Conservation (phyloP, 2,888 invertebrate species). For the Meta bourneti region DNA sequence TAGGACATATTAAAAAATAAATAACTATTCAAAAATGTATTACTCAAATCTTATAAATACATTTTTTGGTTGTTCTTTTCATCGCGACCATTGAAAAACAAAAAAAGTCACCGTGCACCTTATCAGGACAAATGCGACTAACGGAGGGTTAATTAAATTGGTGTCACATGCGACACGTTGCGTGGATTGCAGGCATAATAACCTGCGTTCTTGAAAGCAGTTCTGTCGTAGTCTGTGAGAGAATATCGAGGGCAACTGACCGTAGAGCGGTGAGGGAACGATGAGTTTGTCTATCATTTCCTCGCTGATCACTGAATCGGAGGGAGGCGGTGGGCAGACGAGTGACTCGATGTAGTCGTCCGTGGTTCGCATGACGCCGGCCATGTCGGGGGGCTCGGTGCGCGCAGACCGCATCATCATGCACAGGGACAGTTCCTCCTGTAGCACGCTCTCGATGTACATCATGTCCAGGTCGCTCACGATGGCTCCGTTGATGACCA, state of each 20-base stretch:
- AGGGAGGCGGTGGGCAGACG: conserved; percentile 96
- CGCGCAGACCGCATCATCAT: conserved; percentile 97
- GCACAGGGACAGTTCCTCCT: conserved; percentile 95
- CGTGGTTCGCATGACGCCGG: conserved; percentile 80
- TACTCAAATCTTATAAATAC: too few relatives aligned
- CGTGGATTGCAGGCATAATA: too few relatives aligned
- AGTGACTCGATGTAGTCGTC: conserved; percentile 93
- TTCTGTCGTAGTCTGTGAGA: too few relatives aligned
- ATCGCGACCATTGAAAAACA: too few relatives aligned
- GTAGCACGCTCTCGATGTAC: conserved; percentile 97
- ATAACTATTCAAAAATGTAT: too few relatives aligned
- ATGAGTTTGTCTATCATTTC: conserved; percentile 98
- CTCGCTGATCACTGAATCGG: conserved; percentile 93
- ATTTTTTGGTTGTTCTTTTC: too few relatives aligned
- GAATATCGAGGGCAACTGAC: conserved; percentile 83
- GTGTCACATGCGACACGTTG: too few relatives aligned
- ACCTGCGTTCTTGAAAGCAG: too few relatives aligned
- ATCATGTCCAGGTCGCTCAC: conserved; percentile 99
- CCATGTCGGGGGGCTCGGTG: conserved; percentile 83
- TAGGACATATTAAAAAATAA: too few relatives aligned
- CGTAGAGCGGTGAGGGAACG: conserved; percentile 97
- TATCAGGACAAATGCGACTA: too few relatives aligned
- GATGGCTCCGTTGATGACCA: conserved; percentile 98
- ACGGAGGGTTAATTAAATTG: too few relatives aligned
- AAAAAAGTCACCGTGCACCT: too few relatives aligned